These are phyloP conservation scores for Heliconius ethilla DNA, from an alignment of 2,888 invertebrate species.

Conservation along the genomic window DNA sequence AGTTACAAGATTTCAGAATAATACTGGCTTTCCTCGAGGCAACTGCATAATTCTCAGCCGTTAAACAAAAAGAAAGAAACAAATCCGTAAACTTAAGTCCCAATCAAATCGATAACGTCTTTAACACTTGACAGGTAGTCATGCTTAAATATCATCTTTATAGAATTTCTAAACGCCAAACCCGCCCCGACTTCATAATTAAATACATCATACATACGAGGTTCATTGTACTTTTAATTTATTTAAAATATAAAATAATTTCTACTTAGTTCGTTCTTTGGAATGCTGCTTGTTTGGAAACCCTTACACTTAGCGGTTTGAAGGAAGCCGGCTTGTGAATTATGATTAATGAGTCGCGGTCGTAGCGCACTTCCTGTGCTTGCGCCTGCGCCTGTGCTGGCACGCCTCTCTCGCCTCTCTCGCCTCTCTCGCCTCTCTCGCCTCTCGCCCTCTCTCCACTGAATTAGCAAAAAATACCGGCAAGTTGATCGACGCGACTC, in stretches of 20 bases:
- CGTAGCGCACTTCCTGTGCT: slow-evolving; percentile 65
- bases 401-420: slow-evolving; percentile 6
- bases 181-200: slow-evolving; percentile 5
- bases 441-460: slow-evolving; percentile 50
- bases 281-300: slow-evolving; percentile 28
- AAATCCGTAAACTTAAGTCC: slow-evolving; percentile 56
- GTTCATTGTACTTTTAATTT: slow-evolving; percentile 24
- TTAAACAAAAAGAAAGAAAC: slow-evolving; percentile 54
- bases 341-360: slow-evolving; percentile 61
- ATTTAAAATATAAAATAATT: slow-evolving; percentile 18
- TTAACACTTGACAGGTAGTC: neutral
- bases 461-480: slow-evolving; percentile 53
- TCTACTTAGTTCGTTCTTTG: slow-evolving; percentile 12
- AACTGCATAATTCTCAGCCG: slow-evolving; percentile 48
- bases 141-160: neutral
- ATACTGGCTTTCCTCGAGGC: slow-evolving; percentile 31
- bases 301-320: slow-evolving; percentile 45
- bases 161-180: slow-evolving; percentile 14
- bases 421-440: slow-evolving; percentile 41
- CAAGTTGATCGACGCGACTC: slow-evolving; percentile 45
- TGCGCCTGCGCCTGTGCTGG: slow-evolving; percentile 48
- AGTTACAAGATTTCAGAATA: slow-evolving; percentile 41
- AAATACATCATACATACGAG: slow-evolving; percentile 2
- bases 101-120: slow-evolving; percentile 31
- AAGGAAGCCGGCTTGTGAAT: slow-evolving; percentile 59